A percentile compares a stretch with the other conserved stretches of the same genome.
These are phyloP conservation scores for Toxotes lorentzi DNA, from an alignment of 2,797 vertebrate species.

Conservation along the genomic window DNA sequence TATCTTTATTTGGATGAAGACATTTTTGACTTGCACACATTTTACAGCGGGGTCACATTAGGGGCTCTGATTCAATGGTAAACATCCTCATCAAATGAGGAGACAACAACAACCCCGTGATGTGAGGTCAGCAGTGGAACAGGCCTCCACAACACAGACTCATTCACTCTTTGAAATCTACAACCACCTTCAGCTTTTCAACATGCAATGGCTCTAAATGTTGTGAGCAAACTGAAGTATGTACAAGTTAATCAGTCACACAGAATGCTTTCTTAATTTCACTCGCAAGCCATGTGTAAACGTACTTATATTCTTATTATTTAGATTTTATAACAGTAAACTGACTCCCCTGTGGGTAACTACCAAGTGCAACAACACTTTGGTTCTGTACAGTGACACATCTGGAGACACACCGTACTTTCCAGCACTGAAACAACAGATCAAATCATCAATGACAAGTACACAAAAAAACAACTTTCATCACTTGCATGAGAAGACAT, in stretches of 20 bases:
- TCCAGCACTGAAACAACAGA: slow-evolving; percentile 61
- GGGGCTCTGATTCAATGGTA: slow-evolving; percentile 42
- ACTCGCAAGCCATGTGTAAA: slow-evolving; percentile 53
- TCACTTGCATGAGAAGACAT: slow-evolving; percentile 63
- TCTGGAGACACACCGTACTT: slow-evolving; percentile 32
- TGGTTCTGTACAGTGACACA: slow-evolving; percentile 54
- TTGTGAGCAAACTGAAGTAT: slow-evolving; percentile 53
- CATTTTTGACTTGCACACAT: slow-evolving; percentile 53
- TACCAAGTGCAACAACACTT: slow-evolving; percentile 35
- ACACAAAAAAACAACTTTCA: slow-evolving; percentile 66
- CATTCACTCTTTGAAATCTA: slow-evolving; percentile 58
- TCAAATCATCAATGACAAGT: slow-evolving; percentile 71
- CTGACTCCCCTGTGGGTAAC: slow-evolving; percentile 17
- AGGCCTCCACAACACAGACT: slow-evolving; percentile 51
- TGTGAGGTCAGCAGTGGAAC: slow-evolving; percentile 25
- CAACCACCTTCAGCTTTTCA: slow-evolving; percentile 60
- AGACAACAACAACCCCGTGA: slow-evolving; percentile 37
- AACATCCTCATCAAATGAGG: slow-evolving; percentile 52
- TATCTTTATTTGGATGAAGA: slow-evolving; percentile 71
- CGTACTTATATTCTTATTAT: slow-evolving; percentile 35
- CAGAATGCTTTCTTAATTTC: slow-evolving; percentile 55
- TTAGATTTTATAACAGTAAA: slow-evolving; percentile 27
- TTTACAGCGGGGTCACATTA: slow-evolving; percentile 62
- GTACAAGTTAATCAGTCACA: slow-evolving; percentile 55
- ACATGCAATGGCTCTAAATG: slow-evolving; percentile 69